Evolutionary conservation across 2,888 invertebrate genomes (phyloP).

Genomic region (Caradrina kadenii): DNA sequence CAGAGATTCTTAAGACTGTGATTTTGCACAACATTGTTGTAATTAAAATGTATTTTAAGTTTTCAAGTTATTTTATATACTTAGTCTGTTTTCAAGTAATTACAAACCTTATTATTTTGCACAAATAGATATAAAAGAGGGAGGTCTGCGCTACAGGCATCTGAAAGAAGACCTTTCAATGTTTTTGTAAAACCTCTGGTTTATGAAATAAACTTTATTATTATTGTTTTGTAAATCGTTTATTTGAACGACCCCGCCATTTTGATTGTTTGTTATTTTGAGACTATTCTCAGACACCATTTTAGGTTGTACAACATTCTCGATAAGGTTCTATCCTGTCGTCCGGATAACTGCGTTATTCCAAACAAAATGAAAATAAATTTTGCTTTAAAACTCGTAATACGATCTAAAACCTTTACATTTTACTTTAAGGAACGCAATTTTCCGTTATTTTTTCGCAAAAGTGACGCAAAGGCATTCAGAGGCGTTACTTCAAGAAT

Average conservation of each 20-base stretch:
- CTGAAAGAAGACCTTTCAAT: too few relatives aligned
- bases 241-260: background rate
- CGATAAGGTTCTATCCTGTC: background rate
- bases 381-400: constrained; percentile 60
- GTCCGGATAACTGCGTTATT: background rate
- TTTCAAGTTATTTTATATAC: too few relatives aligned
- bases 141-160: too few relatives aligned
- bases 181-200: too few relatives aligned
- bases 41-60: too few relatives aligned
- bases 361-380: constrained; percentile 32
- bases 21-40: too few relatives aligned
- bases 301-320: background rate
- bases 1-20: too few relatives aligned
- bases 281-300: background rate
- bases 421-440: constrained; percentile 62
- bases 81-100: too few relatives aligned
- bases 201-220: too few relatives aligned
- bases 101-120: too few relatives aligned
- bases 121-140: too few relatives aligned
- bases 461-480: constrained; percentile 66
- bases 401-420: constrained; percentile 64
- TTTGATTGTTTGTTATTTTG: background rate
- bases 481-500: constrained; percentile 73
- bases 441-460: constrained; percentile 71
- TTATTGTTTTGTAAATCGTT: too few relatives aligned